Conservation (phyloP, 2,797 vertebrate species). For the Odontamblyopus lacepedii region DNA sequence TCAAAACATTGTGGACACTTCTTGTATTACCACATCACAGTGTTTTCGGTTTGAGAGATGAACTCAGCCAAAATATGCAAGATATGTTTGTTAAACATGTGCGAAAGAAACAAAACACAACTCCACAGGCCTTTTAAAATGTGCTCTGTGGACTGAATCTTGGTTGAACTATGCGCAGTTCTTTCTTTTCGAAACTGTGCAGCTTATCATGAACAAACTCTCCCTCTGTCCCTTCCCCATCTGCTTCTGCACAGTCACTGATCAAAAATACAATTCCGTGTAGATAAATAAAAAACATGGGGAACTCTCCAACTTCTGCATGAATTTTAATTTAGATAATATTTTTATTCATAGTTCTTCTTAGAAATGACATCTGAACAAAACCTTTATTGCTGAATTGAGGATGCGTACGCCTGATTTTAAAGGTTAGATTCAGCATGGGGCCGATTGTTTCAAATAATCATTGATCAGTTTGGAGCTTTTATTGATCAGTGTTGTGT, state of each 20-base stretch:
- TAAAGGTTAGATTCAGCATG: no score
- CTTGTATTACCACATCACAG: no score
- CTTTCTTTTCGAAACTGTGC: neutral
- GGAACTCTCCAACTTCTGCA: conserved; percentile 71
- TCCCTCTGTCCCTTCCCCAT: neutral
- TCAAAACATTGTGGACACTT: no score
- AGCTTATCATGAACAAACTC: neutral
- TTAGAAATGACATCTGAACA: neutral
- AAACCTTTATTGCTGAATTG: neutral
- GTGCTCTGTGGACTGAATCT: neutral
- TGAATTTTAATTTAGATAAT: conserved; percentile 24
- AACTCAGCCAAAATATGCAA: no score
- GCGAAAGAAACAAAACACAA: no score
- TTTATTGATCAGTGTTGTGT: no score
- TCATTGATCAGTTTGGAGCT: no score
- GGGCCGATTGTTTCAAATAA: no score
- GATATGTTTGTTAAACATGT: no score
- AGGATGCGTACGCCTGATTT: neutral
- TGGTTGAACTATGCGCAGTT: neutral
- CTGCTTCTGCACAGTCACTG: neutral
- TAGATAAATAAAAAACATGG: conserved; percentile 27
- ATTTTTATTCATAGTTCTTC: neutral
- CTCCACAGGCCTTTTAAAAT: neutral
- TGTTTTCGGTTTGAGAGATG: no score
- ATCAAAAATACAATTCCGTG: neutral